Evolutionary conservation across 1,140 invertebrate genomes (phyloP), one percentile per base, ranked within the genome.

Genomic region (Himalopsyche phryganea): DNA sequence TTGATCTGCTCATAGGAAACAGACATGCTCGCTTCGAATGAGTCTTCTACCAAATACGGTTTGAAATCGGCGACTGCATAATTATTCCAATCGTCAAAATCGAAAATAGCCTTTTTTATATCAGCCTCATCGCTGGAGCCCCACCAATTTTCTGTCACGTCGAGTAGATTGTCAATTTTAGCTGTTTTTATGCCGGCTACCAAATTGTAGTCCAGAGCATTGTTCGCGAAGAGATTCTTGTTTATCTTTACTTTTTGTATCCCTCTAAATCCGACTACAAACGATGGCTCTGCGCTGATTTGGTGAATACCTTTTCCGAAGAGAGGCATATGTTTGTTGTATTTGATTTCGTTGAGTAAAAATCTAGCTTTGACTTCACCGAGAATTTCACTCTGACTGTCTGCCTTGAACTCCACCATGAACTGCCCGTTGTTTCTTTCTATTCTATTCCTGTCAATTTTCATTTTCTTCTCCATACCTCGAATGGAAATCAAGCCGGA

Each of bases 71-170:
- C 95, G 33, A 96, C 84, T 0, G 95, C 94, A 72, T 95, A 96
- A 75, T 94, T 94, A 70, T 99, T 99, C 97, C 97, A 98, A 69
- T 98, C 96, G 73, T 99, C 95, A 78, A 99, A 98, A 78, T 99
- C 98, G 73, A 99, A 99, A 65, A 99, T 97, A 69, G 87, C 83
- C 44, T 85, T 80, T 60, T 85, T 80, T 20, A 99, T 98, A 28
- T 80, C 74, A 5, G 70, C 70, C 36, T 88, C 81, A 50, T 90
- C 81, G 2, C 74, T 74, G 3, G 85, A 88, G 6, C 96, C 96
- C 96, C 97, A 99, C 91, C 92, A 99, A 72, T 99, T 99, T 69
- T 96, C 88, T 11, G 80, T 82, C 0, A 94, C 93, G 70, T 98
- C 89, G 6, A 99, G 75, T 40, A 81, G 81, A 65, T 93, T 96